A percentile compares a stretch with the other conserved stretches of the same genome.
These are phyloP conservation scores for Ispidina picta DNA, from an alignment of 2,797 vertebrate genomes.

Conservation along the genomic window DNA sequence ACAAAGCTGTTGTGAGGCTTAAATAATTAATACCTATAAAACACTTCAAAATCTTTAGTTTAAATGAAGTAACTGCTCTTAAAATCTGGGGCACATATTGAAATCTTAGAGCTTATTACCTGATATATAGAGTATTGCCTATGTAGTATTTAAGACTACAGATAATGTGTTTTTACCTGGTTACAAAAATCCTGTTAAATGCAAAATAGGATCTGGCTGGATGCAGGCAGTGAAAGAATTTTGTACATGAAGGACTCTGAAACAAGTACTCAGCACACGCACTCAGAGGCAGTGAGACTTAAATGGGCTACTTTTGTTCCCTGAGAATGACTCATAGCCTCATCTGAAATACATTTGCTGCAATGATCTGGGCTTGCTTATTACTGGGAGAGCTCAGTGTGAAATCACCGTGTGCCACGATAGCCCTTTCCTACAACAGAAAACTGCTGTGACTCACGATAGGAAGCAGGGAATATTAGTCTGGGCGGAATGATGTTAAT, in stretches of 20 bases:
- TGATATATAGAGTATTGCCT: not conserved
- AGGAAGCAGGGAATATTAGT: not conserved
- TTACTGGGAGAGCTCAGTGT: not conserved
- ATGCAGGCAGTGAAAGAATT: not conserved
- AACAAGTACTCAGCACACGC: not conserved
- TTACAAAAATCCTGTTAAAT: not conserved
- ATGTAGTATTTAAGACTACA: not conserved
- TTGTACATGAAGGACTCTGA: not conserved
- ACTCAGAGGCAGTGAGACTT: not conserved
- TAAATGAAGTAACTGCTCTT: not conserved
- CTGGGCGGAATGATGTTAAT: not conserved
- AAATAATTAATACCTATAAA: slow-evolving; percentile 1
- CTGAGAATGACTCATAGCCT: not conserved
- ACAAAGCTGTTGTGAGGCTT: not conserved
- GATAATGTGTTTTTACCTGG: not conserved
- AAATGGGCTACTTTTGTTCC: not conserved
- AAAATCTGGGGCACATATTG: not conserved
- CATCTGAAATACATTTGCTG: slow-evolving; percentile 22
- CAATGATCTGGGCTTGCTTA: not conserved
- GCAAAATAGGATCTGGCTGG: not conserved
- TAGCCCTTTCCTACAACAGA: not conserved
- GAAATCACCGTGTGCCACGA: not conserved
- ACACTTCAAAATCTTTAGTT: not conserved
- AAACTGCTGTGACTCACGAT: not conserved
- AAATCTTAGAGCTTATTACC: not conserved